Percentiles rank a stretch among this genome's conserved stretches.
Evolutionary conservation across 1,140 invertebrate genomes (phyloP).

Genomic region (Chelonus insularis): DNA sequence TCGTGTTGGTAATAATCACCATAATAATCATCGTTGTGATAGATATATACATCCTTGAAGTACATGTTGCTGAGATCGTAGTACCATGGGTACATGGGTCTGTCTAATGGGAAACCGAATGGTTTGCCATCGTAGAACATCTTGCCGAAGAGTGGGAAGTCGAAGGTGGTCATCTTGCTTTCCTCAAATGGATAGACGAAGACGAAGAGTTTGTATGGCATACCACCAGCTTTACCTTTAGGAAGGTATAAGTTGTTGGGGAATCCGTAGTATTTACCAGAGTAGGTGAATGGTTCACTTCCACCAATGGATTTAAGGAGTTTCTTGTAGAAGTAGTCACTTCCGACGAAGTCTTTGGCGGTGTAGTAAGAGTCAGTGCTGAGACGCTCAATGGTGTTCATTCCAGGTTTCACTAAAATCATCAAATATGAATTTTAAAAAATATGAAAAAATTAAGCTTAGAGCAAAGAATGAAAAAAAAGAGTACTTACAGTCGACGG

Average conservation of each 20-base stretch:
- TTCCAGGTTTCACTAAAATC: slow-evolving; percentile 53
- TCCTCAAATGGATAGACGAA: slow-evolving; percentile 51
- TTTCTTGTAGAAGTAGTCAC: slow-evolving; percentile 61
- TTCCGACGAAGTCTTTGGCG: slow-evolving; percentile 57
- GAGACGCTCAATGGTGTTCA: slow-evolving; percentile 52
- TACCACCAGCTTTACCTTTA: slow-evolving; percentile 53
- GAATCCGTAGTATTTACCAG: slow-evolving; percentile 49
- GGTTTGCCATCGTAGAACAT: slow-evolving; percentile 61
- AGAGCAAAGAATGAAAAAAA: slow-evolving; percentile 7
- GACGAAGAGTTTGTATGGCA: slow-evolving; percentile 56
- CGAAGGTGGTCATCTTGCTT: slow-evolving; percentile 33
- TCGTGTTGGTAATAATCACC: slow-evolving; percentile 22
- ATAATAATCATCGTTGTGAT: slow-evolving; percentile 34
- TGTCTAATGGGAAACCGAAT: slow-evolving; percentile 72
- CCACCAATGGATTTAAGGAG: slow-evolving; percentile 49
- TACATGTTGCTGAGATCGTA: slow-evolving; percentile 52
- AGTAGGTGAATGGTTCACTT: slow-evolving; percentile 49
- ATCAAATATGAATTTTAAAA: neutral
- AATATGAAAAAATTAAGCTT: no score
- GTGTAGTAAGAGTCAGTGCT: slow-evolving; percentile 55
- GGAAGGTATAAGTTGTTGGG: slow-evolving; percentile 55
- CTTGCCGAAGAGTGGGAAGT: slow-evolving; percentile 46
- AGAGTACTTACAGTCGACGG: slow-evolving; percentile 45
- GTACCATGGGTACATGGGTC: slow-evolving; percentile 49
- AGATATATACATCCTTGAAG: slow-evolving; percentile 53